Conservation (phyloP, 2,113 vertebrate species). For the Ptyas mucosa region DNA sequence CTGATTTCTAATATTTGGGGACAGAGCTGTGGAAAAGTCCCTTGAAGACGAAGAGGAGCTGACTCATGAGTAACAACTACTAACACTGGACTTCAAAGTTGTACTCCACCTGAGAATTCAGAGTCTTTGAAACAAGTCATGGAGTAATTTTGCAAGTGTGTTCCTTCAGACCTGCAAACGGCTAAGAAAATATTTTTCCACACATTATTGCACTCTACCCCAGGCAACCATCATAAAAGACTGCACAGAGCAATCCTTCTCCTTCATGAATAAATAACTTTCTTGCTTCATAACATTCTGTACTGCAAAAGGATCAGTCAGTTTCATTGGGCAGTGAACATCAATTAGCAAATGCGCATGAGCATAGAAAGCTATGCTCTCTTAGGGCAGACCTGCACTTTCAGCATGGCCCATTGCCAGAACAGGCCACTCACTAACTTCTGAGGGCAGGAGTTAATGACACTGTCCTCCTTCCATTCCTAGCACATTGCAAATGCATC, state of each 20-base stretch:
- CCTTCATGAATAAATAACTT: background rate
- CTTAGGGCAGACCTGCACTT: background rate
- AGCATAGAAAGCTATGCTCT: background rate
- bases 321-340: background rate
- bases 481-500: background rate
- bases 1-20: background rate
- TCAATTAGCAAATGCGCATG: background rate
- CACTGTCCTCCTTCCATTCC: background rate
- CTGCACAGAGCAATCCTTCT: background rate
- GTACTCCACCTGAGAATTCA: background rate
- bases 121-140: background rate
- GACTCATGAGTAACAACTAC: background rate
- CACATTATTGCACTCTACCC: background rate
- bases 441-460: background rate
- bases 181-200: background rate
- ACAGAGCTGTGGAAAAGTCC: background rate
- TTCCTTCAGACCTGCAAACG: background rate
- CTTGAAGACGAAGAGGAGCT: background rate
- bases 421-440: background rate
- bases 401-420: background rate
- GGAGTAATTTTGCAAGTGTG: background rate
- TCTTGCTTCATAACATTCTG: background rate
- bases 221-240: background rate
- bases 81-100: background rate
- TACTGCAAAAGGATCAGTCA: background rate